Evolutionary conservation across 2,113 vertebrate genomes (phyloP).

Genomic region (Cynopterus brachyotis): DNA sequence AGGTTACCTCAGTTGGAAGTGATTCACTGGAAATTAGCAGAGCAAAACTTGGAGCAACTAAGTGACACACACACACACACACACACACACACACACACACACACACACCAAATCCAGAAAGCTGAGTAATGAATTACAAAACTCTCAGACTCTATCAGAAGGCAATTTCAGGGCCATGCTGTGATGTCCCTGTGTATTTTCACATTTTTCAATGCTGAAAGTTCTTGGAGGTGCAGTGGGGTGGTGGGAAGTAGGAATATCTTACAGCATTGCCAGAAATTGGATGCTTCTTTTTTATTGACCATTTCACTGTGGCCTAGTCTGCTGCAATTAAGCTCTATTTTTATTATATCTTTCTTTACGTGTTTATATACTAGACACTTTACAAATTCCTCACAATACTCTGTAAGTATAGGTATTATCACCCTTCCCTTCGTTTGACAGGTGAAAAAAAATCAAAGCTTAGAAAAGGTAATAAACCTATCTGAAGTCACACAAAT

Average conservation of each 20-base stretch:
- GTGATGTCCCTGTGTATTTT: background rate
- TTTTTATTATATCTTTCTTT: background rate
- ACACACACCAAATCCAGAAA: background rate
- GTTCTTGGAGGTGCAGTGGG: background rate
- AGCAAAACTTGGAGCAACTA: background rate
- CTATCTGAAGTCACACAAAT: background rate
- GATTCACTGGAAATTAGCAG: background rate
- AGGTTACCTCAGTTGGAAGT: background rate
- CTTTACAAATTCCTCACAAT: background rate
- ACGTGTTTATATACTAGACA: background rate
- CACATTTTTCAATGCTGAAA: background rate
- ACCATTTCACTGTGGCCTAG: background rate
- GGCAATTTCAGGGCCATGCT: background rate
- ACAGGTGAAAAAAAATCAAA: background rate
- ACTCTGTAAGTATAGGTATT: background rate
- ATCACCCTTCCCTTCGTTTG: background rate
- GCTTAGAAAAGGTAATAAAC: background rate
- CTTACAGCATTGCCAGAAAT: background rate
- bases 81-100: too few relatives aligned
- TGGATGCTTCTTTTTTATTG: background rate
- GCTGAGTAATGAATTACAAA: background rate
- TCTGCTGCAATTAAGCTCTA: background rate
- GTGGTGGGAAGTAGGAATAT: background rate
- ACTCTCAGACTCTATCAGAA: background rate
- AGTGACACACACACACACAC: background rate